Conservation (phyloP, 2,797 vertebrate genomes). For the Sarcoramphus papa region DNA sequence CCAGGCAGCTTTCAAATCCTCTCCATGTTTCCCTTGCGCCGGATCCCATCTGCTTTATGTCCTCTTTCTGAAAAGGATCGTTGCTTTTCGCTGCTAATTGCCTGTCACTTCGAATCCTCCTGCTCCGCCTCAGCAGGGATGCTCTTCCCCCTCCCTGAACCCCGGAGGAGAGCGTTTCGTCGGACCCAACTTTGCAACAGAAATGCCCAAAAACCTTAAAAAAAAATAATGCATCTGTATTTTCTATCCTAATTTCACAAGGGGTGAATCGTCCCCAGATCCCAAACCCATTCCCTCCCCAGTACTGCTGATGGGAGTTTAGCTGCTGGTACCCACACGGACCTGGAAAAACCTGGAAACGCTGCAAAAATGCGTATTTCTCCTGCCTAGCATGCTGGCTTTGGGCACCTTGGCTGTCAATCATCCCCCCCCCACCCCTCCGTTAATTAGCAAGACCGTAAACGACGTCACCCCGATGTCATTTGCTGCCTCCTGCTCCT, state of each 20-base stretch:
- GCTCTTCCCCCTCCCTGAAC: neutral
- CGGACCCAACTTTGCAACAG: neutral
- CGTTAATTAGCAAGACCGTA: neutral
- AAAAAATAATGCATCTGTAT: accelerated
- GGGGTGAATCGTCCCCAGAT: neutral
- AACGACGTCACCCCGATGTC: neutral
- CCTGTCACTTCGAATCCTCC: neutral
- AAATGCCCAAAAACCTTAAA: neutral
- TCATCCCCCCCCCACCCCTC: neutral
- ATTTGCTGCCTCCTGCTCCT: neutral
- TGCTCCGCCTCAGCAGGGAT: neutral
- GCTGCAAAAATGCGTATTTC: neutral
- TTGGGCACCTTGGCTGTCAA: neutral
- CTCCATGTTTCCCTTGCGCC: neutral
- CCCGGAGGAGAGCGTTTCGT: accelerated
- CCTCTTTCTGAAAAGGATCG: neutral
- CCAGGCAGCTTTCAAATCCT: neutral
- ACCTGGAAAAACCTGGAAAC: neutral
- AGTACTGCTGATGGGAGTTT: neutral
- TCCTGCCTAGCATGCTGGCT: neutral
- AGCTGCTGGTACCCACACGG: neutral
- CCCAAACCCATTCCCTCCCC: neutral
- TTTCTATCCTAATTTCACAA: neutral
- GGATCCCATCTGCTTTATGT: neutral
- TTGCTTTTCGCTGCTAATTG: neutral